Percentiles rank a stretch among this genome's conserved stretches.
phyloP scores from a whole-genome alignment of 2,113 vertebrate species.

The Pleuronectes platessa region DNA sequence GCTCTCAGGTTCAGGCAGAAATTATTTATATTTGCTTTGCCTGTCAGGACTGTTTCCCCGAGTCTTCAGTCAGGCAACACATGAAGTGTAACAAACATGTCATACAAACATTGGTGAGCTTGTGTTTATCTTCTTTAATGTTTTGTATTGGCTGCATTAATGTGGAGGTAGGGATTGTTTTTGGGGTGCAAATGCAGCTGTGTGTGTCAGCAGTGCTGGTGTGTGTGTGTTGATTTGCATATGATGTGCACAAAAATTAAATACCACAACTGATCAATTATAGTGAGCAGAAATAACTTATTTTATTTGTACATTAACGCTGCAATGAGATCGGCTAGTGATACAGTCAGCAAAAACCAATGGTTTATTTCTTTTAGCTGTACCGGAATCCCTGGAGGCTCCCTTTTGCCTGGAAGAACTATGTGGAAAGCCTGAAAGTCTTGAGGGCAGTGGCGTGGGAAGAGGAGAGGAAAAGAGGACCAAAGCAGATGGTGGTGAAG shows the following conservation, averaged over 20 bases:
- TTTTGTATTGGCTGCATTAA: too few relatives aligned
- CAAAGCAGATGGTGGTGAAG: constrained; percentile 28
- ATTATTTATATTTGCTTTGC: constrained; percentile 64
- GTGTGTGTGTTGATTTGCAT: too few relatives aligned
- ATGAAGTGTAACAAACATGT: constrained; percentile 54
- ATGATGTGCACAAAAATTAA: too few relatives aligned
- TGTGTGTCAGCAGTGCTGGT: too few relatives aligned
- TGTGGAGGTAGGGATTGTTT: too few relatives aligned
- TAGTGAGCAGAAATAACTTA: too few relatives aligned
- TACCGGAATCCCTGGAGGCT: constrained; percentile 65
- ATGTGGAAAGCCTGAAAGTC: not conserved
- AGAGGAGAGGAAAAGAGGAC: constrained; percentile 44
- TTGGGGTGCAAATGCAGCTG: too few relatives aligned
- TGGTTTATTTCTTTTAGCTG: constrained; percentile 29
- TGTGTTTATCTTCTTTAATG: not conserved
- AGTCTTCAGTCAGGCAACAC: constrained; percentile 9
- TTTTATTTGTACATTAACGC: too few relatives aligned
- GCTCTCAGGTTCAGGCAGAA: not conserved
- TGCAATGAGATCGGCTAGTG: too few relatives aligned
- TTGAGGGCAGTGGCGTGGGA: constrained; percentile 26
- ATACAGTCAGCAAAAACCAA: not conserved
- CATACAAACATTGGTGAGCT: constrained; percentile 56
- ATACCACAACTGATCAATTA: too few relatives aligned
- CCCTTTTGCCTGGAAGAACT: constrained; percentile 59
- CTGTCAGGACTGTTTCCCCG: constrained; percentile 48